Base-by-base conservation (phyloP, 2,797 vertebrate species). In the Phylloscopus collybita region DNA sequence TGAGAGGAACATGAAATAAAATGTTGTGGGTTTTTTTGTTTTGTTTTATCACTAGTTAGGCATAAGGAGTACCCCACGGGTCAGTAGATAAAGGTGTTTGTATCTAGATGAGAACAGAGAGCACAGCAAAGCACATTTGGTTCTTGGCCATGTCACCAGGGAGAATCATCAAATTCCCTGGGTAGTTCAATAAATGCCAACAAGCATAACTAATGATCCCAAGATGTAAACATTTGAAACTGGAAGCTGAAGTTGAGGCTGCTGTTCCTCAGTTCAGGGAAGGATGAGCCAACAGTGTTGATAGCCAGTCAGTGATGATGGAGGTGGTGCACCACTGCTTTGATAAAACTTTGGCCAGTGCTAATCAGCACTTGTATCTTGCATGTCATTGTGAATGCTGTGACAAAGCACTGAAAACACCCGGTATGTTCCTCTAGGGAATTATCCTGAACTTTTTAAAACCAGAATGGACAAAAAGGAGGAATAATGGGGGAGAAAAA, bases 341-440 rank as follows among this genome's bases (percentile, higher is more conserved):
- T 80, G 36, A 27, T 20, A 40, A 6, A 16, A 18, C 10, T 22
- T 67, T 40, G 30, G n/a, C 8, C 45, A 44, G 16, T 11, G 22
- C 20, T 42, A 9, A 45, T 20, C 16, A 23, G 9, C 16, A 14
- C 6, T 18, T 27, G 10, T 21, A 47, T 12, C 45, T 32, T 27
- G 34, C 27, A n/a, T 0, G 0, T 22, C n/a, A 1, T 8, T 42
- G 36, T 51, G 51, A 74, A 75, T 21, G 30, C 21, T 32, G 45
- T 29, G 34, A 22, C 9, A 53, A 40, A 44, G 12, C 25, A 20
- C 25, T 49, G 62, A 40, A 54, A 75, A 53, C 17, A 45, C 10
- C 5, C 21, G 15, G 1, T 26, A 4, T 29, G 38, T 32, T 67
- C 38, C 30, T 38, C 1, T 5, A 6, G 10, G 23, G 27, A 56